Base-by-base conservation (phyloP, 64 coral and sea anemone species). In the Hydrozoanthus tunicans region DNA sequence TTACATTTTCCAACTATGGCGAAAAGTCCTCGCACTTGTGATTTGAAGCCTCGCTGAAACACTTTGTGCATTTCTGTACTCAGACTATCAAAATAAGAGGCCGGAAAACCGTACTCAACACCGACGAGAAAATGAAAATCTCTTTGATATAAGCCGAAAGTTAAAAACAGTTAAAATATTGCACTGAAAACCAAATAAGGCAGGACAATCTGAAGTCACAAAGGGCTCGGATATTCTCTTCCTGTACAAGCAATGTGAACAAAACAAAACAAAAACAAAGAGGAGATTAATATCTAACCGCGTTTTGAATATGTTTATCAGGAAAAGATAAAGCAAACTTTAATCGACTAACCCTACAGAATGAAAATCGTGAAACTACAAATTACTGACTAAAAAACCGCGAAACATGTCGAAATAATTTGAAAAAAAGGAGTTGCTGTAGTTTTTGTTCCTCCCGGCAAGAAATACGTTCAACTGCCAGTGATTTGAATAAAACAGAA, bases 1-100 rank as follows among this genome's bases (percentile, higher is more conserved):
- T 74, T 88, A 74, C 69, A 75, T 51, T 88, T 86, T 23, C 54
- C 83, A 23, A 73, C 67, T 70, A 51, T 85, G 15, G 63, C 12
- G 63, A 13, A 85, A 15, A 85, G 52, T 32, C 51, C 82, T 51
- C 24, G 65, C 15, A 85, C 82, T 9, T 51, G 63, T 85, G 52
- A 4, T 15, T 85, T 86, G 54, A 86, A 72, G n/a, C 83, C 53
- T 59, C 5, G 71, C 13, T 86, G 65, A 15, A 86, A 86, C 10
- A 86, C 20, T 54, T 14, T 86, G 67, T 59, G 69, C 67, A 86
- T 86, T 57, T 56, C 14, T 7, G 43, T 23, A 57, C 23, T 59
- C n/a, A 9, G 4, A 13, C 32, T 2, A 8, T 20, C 23, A 8
- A 11, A 9, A 11, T 2, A 43, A 43, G 32, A 43, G 32, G 32